Percentiles rank a stretch among this genome's conserved stretches.
These are phyloP conservation scores for Spizella passerina DNA, from an alignment of 2,797 vertebrate genomes.

Conservation along the genomic window DNA sequence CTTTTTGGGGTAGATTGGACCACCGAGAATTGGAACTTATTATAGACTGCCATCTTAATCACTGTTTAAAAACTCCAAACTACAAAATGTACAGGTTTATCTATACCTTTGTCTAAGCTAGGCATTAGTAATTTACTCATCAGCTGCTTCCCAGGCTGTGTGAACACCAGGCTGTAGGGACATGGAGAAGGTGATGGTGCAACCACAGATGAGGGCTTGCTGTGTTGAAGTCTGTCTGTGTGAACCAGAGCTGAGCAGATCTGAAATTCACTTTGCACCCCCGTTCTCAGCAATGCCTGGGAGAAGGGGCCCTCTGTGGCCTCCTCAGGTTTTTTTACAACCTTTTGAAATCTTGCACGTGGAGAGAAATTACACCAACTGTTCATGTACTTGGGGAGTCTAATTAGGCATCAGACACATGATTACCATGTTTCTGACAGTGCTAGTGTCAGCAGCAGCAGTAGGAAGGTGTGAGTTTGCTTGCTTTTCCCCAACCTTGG, in stretches of 20 bases:
- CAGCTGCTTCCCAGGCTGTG: not conserved
- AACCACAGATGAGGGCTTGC: not conserved
- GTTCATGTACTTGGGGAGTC: not conserved
- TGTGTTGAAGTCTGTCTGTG: rapidly evolving
- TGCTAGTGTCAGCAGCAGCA: rapidly evolving
- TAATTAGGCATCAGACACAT: not conserved
- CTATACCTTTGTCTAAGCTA: not conserved
- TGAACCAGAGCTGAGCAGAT: not conserved
- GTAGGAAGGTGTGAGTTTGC: not conserved
- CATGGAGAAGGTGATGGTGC: not conserved
- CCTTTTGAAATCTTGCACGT: not conserved
- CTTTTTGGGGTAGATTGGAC: not conserved
- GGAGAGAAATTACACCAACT: not conserved
- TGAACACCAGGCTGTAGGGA: not conserved
- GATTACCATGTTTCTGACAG: not conserved
- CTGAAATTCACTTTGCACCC: not conserved
- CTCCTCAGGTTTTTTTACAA: rapidly evolving
- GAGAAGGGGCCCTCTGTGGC: not conserved
- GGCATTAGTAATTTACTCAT: no score
- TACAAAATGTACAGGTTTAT: rapidly evolving
- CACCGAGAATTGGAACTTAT: not conserved
- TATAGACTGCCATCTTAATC: not conserved
- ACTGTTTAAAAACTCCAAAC: not conserved
- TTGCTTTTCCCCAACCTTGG: no score
- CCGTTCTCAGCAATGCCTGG: not conserved